These are phyloP conservation scores for Schrankia costaestrigalis DNA, from an alignment of 2,888 invertebrate genomes.

Conservation along the genomic window DNA sequence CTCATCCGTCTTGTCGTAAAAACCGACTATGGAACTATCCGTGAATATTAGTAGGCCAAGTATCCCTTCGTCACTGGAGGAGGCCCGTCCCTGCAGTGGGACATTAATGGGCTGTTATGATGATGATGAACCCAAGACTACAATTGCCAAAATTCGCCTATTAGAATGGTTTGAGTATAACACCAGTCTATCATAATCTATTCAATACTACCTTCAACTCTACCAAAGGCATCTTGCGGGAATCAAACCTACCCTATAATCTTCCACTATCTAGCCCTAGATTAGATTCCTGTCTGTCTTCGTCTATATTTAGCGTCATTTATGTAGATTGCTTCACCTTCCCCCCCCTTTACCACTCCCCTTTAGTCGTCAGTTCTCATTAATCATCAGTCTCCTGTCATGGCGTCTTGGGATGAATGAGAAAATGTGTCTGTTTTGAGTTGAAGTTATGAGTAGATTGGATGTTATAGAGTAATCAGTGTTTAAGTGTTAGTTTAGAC, in stretches of 20 bases:
- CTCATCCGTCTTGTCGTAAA: no score
- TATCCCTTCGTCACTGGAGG: no score
- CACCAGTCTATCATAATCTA: no score
- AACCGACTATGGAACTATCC: no score
- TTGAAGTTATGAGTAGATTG: no score
- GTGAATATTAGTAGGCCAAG: no score
- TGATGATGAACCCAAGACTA: no score
- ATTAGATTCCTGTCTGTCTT: constrained; percentile 42
- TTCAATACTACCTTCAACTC: not conserved
- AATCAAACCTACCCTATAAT: constrained; percentile 1
- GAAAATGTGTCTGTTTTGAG: constrained; percentile 24
- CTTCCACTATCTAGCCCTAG: constrained; percentile 13
- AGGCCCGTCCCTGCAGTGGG: no score
- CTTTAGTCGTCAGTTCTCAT: constrained; percentile 23
- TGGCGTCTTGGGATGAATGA: constrained; percentile 5
- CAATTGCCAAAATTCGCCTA: no score
- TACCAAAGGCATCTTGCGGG: not conserved
- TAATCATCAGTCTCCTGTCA: constrained; percentile 46
- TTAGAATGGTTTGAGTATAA: no score
- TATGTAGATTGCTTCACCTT: constrained; percentile 47
- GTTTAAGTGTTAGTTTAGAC: no score
- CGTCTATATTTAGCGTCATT: constrained; percentile 50
- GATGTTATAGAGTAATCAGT: not conserved
- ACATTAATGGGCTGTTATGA: no score
- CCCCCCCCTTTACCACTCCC: constrained; percentile 1